Evolutionary conservation across 2,113 vertebrate genomes (phyloP), one percentile per base, ranked within the genome.

Genomic region (Cyanocitta stelleri): DNA sequence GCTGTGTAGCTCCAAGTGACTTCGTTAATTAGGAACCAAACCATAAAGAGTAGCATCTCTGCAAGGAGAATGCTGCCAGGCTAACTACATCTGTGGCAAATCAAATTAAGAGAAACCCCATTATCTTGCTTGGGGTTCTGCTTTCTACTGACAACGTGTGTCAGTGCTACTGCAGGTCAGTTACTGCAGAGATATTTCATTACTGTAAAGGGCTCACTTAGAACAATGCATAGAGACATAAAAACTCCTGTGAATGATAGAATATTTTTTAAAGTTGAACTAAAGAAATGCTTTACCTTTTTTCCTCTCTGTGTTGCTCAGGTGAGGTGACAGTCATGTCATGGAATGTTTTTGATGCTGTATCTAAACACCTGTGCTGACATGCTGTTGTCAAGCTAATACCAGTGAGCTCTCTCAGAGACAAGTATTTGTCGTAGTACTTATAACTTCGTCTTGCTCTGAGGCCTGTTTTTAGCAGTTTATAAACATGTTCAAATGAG

Each of bases 31-130:
- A 96, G 96, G 90, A 96, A 79, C 87, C 92, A 91, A 97, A 97
- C 95, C 88, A 96, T 80, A 96, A 97, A 97, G 61, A 97, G 97
- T 1, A 83, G 61, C 97, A 95, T 89, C 92, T 98, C 96, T 97
- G 95, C 96, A 88, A 94, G 94, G 94, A 97, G 91, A 82, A 71
- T 37, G 19, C 39, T 89, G 71, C 51, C 85, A 89, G 93, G 91
- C 95, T 97, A 96, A 94, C 83, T 93, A 87, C 79, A 88, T 94
- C 96, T 92, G 81, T 84, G 91, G 95, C 95, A 95, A 97, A 98
- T 97, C 66, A 89, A 97, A 97, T 98, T 93, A 97, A 96, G 91
- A 97, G 92, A 97, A 97, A 98, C 96, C 76, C 93, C 94, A 97
- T 98, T 97, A 97, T 95, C 93, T 92, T 23, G 20, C 85, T 95